Evolutionary conservation across 2,797 vertebrate genomes (phyloP), one percentile per base, ranked within the genome.

Genomic region (Crypturellus tataupa): DNA sequence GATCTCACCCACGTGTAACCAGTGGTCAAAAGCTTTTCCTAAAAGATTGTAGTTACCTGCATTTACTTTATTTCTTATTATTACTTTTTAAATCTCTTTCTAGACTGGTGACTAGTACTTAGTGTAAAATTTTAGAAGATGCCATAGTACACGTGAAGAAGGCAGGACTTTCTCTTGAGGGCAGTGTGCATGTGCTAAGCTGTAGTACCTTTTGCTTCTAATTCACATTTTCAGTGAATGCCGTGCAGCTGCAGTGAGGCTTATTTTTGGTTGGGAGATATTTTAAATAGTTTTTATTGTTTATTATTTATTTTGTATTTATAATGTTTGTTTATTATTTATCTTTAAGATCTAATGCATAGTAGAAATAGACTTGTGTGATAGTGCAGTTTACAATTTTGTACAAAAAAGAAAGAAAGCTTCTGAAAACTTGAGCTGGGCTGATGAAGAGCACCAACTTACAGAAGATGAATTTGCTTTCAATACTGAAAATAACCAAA

Each of bases 171-270:
- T 78, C 67, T 62, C 12, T 25, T 62, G 42, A 71, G 80, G 77
- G 63, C 20, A 0, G 13, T 12, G 5, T 67, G 20, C 11, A 39
- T 17, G 21, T 9, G 2, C 55, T 68, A 49, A 49, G 5, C 47
- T 70, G 4, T 72, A 68, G 39, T 12, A 78, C 8, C 21, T 77
- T 68, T 5, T 72, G 20, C 40, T 79, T 87, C 29, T 27, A 27
- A 42, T 20, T 62, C 12, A 8, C 42, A 4, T 42, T 88, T 85
- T 80, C 70, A 39, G 31, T 67, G 73, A 42, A 27, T 56, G 33
- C 9, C 4, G 8, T 65, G 25, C 14, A 40, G 35, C 47, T 91
- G 33, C 19, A 25, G 3, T 0, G 0, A 60, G 40, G 1, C 24
- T 77, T 71, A 14, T n/a, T 93, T 33, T 75, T 23, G 25, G 24